Evolutionary conservation across 2,797 vertebrate species (phyloP).

Genomic region (Pitangus sulphuratus): DNA sequence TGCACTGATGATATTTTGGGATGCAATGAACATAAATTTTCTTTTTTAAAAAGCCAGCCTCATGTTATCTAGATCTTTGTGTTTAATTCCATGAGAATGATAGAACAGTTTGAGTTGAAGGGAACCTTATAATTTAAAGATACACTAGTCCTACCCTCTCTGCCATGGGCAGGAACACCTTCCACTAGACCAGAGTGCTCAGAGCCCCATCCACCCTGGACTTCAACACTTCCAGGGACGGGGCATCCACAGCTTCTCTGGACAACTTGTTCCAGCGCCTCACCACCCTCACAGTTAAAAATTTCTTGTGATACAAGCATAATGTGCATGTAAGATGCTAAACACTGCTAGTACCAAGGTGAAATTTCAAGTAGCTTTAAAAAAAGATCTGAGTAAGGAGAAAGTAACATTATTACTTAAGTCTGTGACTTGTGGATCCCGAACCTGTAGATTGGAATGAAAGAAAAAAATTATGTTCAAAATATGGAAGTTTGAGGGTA

Average conservation of each 20-base stretch:
- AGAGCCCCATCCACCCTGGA: not conserved
- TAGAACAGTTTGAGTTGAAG: not conserved
- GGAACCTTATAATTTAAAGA: not conserved
- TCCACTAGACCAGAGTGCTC: not conserved
- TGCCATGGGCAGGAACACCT: not conserved
- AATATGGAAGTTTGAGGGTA: not conserved
- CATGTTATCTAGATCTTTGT: not conserved
- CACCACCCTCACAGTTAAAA: not conserved
- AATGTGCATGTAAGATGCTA: not conserved
- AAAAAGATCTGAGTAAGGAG: accelerated
- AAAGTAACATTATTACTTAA: not conserved
- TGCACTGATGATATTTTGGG: not conserved
- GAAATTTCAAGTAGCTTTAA: not conserved
- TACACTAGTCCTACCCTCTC: not conserved
- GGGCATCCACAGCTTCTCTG: too few species aligned
- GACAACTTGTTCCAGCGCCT: not conserved
- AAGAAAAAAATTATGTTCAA: not conserved
- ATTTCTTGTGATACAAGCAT: not conserved
- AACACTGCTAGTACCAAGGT: not conserved
- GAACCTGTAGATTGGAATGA: not conserved
- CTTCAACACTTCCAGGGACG: not conserved
- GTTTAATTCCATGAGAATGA: not conserved
- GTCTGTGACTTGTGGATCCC: not conserved
- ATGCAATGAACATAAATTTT: not conserved
- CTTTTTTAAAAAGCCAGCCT: not conserved